Evolutionary conservation across 2,888 invertebrate species (phyloP), one percentile per base, ranked within the genome.

Genomic region (Salpingus planirostris): DNA sequence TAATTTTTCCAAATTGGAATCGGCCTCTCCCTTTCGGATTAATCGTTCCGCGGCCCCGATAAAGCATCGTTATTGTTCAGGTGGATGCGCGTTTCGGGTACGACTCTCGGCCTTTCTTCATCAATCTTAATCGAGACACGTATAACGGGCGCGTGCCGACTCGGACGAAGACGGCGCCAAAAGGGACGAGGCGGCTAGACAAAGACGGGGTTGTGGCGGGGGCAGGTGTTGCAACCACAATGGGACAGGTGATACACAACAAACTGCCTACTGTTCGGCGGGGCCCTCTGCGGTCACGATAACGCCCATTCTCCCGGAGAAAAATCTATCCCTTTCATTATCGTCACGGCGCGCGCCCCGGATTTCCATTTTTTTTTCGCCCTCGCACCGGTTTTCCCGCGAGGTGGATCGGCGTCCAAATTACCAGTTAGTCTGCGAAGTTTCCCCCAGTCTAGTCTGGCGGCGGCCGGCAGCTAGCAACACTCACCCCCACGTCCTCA

Each of bases 221-320:
- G 38, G 44, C 44, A 44, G 44, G 44, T 44, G 44, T 42, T 42
- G 38, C 21, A 35, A 40, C 32, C 38, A 44, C 42, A 44, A 44
- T 44, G 35, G 44, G 44, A 44, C 44, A 44, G 44, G 44, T 44
- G 44, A 44, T 39, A 27, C 25, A 31, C 30, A 32, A 38, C 35
- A 38, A 38, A 38, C 38, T 29, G 24, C 38, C 38, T 35, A 38
- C 39, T 39, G 39, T 39, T 39, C 28, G 27, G n/a, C n/a, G n/a
- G n/a, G n/a, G n/a, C n/a, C n/a, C n/a, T n/a, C n/a, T n/a, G n/a
- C n/a, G n/a, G n/a, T n/a, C n/a, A n/a, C n/a, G n/a, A n/a, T n/a
- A n/a, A n/a, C n/a, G n/a, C n/a, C n/a, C n/a, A n/a, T n/a, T n/a
- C n/a, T n/a, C n/a, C n/a, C n/a, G n/a, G n/a, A n/a, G n/a, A n/a